Evolutionary conservation across 2,113 vertebrate species (phyloP).

Genomic region (Crocuta crocuta): DNA sequence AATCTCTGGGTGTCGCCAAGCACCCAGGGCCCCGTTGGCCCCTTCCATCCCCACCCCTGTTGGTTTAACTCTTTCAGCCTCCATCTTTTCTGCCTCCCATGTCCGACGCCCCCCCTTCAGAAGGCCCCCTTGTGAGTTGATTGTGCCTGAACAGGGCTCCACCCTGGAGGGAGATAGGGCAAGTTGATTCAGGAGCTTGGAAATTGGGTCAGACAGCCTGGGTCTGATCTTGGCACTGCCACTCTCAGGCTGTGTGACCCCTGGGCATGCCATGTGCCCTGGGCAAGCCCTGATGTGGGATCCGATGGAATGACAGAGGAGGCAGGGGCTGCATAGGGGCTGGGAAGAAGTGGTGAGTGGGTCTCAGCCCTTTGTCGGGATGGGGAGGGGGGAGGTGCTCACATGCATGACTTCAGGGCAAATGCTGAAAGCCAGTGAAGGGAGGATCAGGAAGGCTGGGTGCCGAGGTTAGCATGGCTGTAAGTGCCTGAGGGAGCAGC

Average conservation of each 20-base stretch:
- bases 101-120: not conserved
- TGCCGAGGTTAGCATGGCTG: not conserved
- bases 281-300: not conserved
- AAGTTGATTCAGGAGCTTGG: not conserved
- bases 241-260: not conserved
- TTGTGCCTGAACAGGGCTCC: not conserved
- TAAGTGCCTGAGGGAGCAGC: not conserved
- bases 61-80: not conserved
- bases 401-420: no score
- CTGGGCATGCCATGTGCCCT: not conserved
- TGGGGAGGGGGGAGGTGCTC: no score
- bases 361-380: not conserved
- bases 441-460: not conserved
- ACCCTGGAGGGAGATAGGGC: not conserved
- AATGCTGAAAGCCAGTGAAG: not conserved
- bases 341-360: not conserved
- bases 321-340: not conserved
- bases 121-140: fast-evolving
- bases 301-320: not conserved
- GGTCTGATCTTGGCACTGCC: not conserved
- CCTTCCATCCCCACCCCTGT: not conserved
- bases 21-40: not conserved
- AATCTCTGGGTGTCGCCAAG: not conserved
- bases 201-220: not conserved
- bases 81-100: not conserved